A percentile compares a stretch with the other conserved stretches of the same genome.
These are phyloP conservation scores for Pseudomyrmex cubaensis DNA, from an alignment of 1,140 invertebrate genomes.

Conservation along the genomic window DNA sequence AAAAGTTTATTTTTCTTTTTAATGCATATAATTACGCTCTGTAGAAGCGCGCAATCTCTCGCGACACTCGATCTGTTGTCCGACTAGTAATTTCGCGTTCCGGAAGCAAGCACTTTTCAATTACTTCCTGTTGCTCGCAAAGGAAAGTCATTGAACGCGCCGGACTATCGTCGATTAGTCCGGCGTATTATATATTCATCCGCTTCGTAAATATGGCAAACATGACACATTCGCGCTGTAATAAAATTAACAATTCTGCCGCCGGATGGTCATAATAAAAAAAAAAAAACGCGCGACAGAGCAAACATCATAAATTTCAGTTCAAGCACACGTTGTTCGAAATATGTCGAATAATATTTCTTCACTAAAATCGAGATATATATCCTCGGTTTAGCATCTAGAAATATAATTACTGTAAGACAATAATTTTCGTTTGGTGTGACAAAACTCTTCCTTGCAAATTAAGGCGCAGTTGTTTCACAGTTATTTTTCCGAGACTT, in stretches of 20 bases:
- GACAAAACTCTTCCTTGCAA: too few species aligned
- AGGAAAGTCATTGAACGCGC: conserved; percentile 63
- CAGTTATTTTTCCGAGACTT: too few species aligned
- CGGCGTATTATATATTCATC: background rate
- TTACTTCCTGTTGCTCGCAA: conserved; percentile 55
- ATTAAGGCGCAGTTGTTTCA: too few species aligned
- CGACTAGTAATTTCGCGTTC: conserved; percentile 43
- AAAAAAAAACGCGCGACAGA: background rate
- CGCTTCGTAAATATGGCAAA: background rate
- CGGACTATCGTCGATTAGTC: conserved; percentile 11
- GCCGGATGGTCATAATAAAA: background rate
- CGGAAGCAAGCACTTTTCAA: conserved; percentile 61
- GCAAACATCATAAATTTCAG: conserved; percentile 48
- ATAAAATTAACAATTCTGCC: conserved; percentile 40
- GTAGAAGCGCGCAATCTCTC: conserved; percentile 45
- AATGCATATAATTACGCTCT: background rate
- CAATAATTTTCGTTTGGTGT: too few species aligned
- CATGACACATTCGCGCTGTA: conserved; percentile 1
- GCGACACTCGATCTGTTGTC: conserved; percentile 35
- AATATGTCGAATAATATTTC: conserved; percentile 27
- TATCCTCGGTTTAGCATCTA: background rate
- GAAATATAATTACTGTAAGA: background rate
- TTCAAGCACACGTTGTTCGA: background rate
- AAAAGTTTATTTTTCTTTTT: background rate
- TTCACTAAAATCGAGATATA: conserved; percentile 23